Evolutionary conservation across 2,797 vertebrate genomes (phyloP).

Genomic region (Ptychadena robeensis): DNA sequence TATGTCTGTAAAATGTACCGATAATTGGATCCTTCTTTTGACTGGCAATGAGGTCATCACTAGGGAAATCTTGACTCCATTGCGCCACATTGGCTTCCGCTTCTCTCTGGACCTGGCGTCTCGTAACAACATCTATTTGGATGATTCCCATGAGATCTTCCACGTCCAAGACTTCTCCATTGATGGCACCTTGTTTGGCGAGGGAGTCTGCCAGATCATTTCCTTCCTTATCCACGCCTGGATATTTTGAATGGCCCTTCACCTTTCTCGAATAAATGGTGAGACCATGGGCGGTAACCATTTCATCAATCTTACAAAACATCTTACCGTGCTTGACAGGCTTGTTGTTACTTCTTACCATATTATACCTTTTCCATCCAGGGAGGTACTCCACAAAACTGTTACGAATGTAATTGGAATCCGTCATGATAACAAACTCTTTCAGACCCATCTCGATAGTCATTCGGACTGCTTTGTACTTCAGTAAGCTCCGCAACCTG

Average conservation of each 20-base stretch:
- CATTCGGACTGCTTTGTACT: too few relatives aligned
- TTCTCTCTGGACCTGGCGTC: not conserved
- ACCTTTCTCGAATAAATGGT: not conserved
- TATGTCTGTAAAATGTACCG: not conserved
- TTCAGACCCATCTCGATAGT: too few relatives aligned
- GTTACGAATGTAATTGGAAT: too few relatives aligned
- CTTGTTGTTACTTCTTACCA: constrained; percentile 3
- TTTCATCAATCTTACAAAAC: not conserved
- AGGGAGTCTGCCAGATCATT: too few relatives aligned
- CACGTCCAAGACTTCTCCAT: not conserved
- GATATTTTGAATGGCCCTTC: not conserved
- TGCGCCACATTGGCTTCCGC: not conserved
- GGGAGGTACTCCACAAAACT: constrained; percentile 1
- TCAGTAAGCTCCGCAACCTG: too few relatives aligned
- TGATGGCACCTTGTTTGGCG: not conserved
- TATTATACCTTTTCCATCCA: not conserved
- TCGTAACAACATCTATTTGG: not conserved
- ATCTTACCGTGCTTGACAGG: not conserved
- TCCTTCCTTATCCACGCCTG: not conserved
- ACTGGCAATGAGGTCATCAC: not conserved
- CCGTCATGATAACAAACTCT: too few relatives aligned
- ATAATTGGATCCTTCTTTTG: constrained; percentile 6
- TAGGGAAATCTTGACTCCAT: not conserved
- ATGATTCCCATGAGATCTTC: not conserved
- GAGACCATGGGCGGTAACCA: not conserved